Base-by-base conservation (phyloP, 2,797 vertebrate species). In the Brotula barbata region DNA sequence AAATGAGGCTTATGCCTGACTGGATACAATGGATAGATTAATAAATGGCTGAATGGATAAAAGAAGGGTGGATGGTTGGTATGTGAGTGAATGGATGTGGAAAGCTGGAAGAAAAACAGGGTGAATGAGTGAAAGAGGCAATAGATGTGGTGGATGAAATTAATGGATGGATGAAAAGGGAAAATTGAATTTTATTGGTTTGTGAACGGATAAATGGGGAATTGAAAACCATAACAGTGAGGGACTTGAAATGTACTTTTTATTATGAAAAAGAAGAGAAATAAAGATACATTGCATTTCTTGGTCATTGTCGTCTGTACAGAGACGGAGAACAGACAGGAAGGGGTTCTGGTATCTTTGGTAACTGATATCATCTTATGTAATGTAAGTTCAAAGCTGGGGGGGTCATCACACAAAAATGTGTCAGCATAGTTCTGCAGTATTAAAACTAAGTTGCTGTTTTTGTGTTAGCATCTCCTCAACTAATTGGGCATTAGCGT, bases 1-100 rank as follows among this genome's bases (percentile, higher is more conserved):
- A 92, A 87, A 73, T 17, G 23, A 17, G 20, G 33, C 50, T 86
- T 83, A 66, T 23, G 52, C 68, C 58, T 64, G 61, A 62, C 49
- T 48, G 33, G 66, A 57, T 68, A 31, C 31, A 4, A 31, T 49
- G 54, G 37, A 49, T 65, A 44, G n/a, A 63, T 68, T 31, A 2
- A 31, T 17, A 7, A 17, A 36, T 40, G 19, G 13, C 7, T 44
- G 16, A 3, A 10, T 34, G 34, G 15, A 48, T 31, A 28, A 6
- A 62, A 0, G 11, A 54, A 33, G 28, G 14, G 44, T 47, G 48
- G 28, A 34, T 39, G 41, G 4, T 12, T 15, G 25, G 36, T 7
- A 9, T 14, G 43, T 49, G 1, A 51, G 37, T 48, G 19, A 25
- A 59, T 69, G 5, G 60, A 44, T 33, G 19, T 6, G 14, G 4